Evolutionary conservation across 1,140 invertebrate genomes (phyloP).

Genomic region (Nymphalis io): DNA sequence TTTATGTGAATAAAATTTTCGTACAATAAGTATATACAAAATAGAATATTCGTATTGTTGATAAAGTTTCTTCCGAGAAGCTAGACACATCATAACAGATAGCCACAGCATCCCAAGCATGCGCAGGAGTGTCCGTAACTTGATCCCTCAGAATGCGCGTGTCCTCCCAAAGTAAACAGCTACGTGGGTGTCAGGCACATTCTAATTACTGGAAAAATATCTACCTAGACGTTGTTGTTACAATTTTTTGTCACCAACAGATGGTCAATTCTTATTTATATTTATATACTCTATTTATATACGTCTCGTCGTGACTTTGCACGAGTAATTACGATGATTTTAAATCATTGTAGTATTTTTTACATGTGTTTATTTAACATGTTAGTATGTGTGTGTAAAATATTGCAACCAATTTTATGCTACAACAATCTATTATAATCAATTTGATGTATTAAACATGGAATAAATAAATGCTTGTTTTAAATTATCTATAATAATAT

Average conservation of each 20-base stretch:
- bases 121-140: background rate
- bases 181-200: constrained; percentile 1
- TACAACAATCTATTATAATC: too few species aligned
- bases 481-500: too few species aligned
- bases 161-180: background rate
- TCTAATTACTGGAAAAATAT: constrained; percentile 3
- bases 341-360: too few species aligned
- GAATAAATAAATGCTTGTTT: too few species aligned
- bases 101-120: background rate
- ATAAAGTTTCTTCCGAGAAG: constrained; percentile 1
- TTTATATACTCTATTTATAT: background rate
- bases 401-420: too few species aligned
- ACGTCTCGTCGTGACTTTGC: background rate
- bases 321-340: too few species aligned
- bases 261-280: background rate
- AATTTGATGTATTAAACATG: too few species aligned
- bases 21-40: background rate
- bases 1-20: background rate
- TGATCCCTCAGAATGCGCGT: constrained; percentile 5
- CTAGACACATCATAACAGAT: constrained; percentile 2
- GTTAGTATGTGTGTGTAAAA: too few species aligned
- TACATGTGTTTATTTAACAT: too few species aligned
- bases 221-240: background rate
- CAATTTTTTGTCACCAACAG: background rate
- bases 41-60: background rate